phyloP scores from a whole-genome alignment of 2,888 invertebrate species.

The Agrypnus murinus region DNA sequence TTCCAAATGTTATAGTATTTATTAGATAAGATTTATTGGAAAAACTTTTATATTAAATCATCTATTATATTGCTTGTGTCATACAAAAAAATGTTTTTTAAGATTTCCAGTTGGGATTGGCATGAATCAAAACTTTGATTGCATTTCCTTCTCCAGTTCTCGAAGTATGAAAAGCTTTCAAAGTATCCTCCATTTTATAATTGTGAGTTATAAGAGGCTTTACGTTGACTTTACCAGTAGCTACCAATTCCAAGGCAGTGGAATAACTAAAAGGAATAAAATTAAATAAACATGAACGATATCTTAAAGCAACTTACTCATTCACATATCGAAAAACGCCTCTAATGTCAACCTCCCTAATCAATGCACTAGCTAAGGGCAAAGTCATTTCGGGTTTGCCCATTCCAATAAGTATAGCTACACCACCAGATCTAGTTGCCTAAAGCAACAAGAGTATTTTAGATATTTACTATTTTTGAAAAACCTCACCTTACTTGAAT shows the following conservation, averaged over 20 bases:
- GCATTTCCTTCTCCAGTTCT: conserved; percentile 79
- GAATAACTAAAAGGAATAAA: conserved; percentile 77
- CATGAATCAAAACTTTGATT: conserved; percentile 91
- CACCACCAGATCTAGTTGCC: conserved; percentile 92
- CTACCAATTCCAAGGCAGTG: conserved; percentile 82
- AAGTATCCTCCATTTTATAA: conserved; percentile 81
- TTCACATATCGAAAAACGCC: conserved; percentile 96
- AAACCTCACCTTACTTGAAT: no score
- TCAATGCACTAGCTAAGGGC: conserved; percentile 87
- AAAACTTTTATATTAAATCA: no score
- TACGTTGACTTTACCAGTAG: conserved; percentile 82
- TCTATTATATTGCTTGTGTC: no score
- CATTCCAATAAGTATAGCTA: conserved; percentile 90
- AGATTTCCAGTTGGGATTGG: conserved; percentile 59
- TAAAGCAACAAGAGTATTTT: conserved; percentile 66
- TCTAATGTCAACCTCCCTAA: conserved; percentile 92
- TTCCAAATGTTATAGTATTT: no score
- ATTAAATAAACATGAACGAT: no score
- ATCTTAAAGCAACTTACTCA: conserved; percentile 74
- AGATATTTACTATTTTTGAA: no score
- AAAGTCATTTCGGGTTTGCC: conserved; percentile 86
- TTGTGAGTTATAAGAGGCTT: conserved; percentile 87
- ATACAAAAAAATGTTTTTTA: no score
- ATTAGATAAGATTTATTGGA: no score
- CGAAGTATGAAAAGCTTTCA: conserved; percentile 87